These are phyloP conservation scores for Polydrusus tereticollis DNA, from an alignment of 2,888 invertebrate species.

Conservation along the genomic window DNA sequence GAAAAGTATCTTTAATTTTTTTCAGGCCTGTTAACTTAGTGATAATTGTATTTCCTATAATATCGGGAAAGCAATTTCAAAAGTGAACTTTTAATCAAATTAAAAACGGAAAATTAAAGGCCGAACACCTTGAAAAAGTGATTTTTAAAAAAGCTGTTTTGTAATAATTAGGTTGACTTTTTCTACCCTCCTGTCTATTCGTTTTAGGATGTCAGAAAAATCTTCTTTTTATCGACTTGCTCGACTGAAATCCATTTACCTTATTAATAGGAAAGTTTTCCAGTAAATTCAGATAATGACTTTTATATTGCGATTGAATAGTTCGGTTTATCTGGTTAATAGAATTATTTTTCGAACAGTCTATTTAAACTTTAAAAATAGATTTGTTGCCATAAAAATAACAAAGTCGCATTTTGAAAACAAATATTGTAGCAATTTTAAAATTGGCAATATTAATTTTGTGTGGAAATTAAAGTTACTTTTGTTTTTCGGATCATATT, in stretches of 20 bases:
- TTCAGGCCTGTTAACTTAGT: conserved; percentile 22
- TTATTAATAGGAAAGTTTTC: conserved; percentile 29
- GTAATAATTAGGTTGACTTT: conserved; percentile 29
- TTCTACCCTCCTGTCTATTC: conserved; percentile 12
- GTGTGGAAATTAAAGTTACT: too few relatives aligned
- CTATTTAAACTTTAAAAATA: conserved; percentile 16
- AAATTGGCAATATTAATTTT: too few relatives aligned
- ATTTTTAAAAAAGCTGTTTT: conserved; percentile 24
- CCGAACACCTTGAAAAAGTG: conserved; percentile 11
- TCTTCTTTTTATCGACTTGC: neutral
- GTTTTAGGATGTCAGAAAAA: conserved; percentile 8
- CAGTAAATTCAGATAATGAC: conserved; percentile 23
- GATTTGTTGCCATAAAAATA: neutral
- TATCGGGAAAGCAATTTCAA: conserved; percentile 32
- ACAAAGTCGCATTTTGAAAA: neutral
- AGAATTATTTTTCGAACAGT: conserved; percentile 18
- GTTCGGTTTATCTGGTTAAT: conserved; percentile 21
- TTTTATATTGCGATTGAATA: conserved; percentile 22
- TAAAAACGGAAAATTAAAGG: conserved; percentile 22
- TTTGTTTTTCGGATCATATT: too few relatives aligned
- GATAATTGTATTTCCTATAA: conserved; percentile 23
- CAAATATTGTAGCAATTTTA: too few relatives aligned
- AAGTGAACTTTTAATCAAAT: conserved; percentile 28
- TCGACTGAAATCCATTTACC: conserved; percentile 19
- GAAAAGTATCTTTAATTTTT: conserved; percentile 11